A percentile compares a stretch with the other conserved stretches of the same genome.
phyloP scores from a whole-genome alignment of 2,888 invertebrate genomes.

The Acanthopleura granulata region DNA sequence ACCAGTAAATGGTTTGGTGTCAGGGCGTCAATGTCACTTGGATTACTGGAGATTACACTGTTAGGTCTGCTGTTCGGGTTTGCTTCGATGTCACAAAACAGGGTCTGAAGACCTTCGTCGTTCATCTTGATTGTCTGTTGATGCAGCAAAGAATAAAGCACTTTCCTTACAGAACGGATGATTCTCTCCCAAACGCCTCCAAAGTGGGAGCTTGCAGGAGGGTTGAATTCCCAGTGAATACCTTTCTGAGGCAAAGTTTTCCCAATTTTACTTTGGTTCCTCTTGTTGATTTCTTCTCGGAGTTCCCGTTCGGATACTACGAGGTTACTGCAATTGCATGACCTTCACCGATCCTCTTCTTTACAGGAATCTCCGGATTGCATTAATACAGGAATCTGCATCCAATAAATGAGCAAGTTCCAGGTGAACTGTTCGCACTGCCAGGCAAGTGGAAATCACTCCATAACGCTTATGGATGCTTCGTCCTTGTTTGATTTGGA shows the following conservation, averaged over 20 bases:
- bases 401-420: constrained; percentile 27
- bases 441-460: constrained; percentile 31
- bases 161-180: constrained; percentile 28
- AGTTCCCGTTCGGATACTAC: constrained; percentile 32
- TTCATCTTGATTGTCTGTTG: constrained; percentile 25
- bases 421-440: constrained; percentile 27
- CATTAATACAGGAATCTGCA: constrained; percentile 28
- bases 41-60: constrained; percentile 23
- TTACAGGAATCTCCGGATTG: constrained; percentile 27
- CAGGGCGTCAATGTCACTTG: constrained; percentile 26
- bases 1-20: constrained; percentile 34
- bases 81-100: constrained; percentile 32
- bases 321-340: constrained; percentile 30
- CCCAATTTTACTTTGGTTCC: constrained; percentile 27
- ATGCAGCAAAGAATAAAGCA: constrained; percentile 25
- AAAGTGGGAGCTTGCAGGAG: constrained; percentile 32
- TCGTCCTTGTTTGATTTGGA: constrained; percentile 27
- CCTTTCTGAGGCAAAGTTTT: constrained; percentile 24
- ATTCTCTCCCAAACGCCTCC: constrained; percentile 37
- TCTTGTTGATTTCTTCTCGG: constrained; percentile 25
- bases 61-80: constrained; percentile 33
- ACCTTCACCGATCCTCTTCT: constrained; percentile 23
- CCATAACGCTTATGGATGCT: constrained; percentile 29
- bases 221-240: constrained; percentile 34
- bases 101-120: constrained; percentile 32